Conservation (phyloP, 1,140 invertebrate species). For the Ostrea denselamellosa region DNA sequence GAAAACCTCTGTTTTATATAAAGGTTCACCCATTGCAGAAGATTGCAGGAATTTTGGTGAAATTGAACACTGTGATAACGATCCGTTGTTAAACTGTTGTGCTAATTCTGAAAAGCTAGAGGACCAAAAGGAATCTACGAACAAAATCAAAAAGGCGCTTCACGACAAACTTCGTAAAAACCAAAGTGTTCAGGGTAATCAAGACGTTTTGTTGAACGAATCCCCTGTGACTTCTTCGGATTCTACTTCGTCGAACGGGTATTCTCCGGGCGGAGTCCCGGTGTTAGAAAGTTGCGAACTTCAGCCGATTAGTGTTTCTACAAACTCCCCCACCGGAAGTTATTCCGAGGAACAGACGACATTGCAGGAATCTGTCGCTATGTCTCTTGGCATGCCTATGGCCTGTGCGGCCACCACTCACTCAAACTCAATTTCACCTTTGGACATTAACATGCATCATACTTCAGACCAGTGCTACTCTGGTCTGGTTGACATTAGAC, state of each 20-base stretch:
- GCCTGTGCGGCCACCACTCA: constrained; percentile 1
- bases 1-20: neutral
- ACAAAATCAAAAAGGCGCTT: constrained; percentile 32
- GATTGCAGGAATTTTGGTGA: constrained; percentile 30
- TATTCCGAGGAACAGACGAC: neutral
- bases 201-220: constrained; percentile 9
- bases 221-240: neutral
- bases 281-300: neutral
- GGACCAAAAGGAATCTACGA: neutral
- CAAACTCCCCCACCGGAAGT: constrained; percentile 14
- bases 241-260: neutral
- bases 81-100: constrained; percentile 22
- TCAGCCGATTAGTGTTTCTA: neutral
- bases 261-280: neutral
- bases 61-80: constrained; percentile 6
- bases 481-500: constrained; percentile 1
- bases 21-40: neutral
- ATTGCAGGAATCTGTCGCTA: constrained; percentile 2
- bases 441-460: constrained; percentile 31
- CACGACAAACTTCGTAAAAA: constrained; percentile 23
- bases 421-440: neutral
- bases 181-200: neutral
- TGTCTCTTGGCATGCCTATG: constrained; percentile 16
- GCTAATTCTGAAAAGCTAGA: neutral
- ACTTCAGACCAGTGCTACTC: neutral